phyloP scores from a whole-genome alignment of 1,140 invertebrate species.

The Sitodiplosis mosellana region DNA sequence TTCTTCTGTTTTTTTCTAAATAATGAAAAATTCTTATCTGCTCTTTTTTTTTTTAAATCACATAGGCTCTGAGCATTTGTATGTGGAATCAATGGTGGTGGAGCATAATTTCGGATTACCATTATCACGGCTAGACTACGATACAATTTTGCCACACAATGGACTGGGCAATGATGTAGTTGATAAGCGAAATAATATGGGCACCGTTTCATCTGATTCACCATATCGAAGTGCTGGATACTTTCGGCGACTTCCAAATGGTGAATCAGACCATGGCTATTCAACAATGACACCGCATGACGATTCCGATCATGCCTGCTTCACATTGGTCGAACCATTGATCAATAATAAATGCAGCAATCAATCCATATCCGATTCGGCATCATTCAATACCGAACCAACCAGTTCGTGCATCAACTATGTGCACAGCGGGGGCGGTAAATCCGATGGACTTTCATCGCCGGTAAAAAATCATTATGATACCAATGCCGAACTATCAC shows the following conservation, averaged over 20 bases:
- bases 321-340: constrained; percentile 41
- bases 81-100: constrained; percentile 26
- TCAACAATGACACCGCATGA: constrained; percentile 89
- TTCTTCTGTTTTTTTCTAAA: no score
- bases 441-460: constrained; percentile 16
- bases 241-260: constrained; percentile 60
- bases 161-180: constrained; percentile 12
- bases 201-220: constrained; percentile 45
- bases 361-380: constrained; percentile 34
- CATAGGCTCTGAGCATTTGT: constrained; percentile 22
- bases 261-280: constrained; percentile 85
- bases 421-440: constrained; percentile 1
- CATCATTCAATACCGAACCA: constrained; percentile 37
- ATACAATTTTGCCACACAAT: constrained; percentile 16
- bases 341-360: constrained; percentile 30
- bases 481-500: constrained; percentile 26
- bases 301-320: constrained; percentile 62
- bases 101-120: constrained; percentile 26
- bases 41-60: neutral
- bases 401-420: constrained; percentile 23
- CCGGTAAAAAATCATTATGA: constrained; percentile 26
- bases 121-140: constrained; percentile 22
- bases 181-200: neutral
- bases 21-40: no score
- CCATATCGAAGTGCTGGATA: constrained; percentile 66